Evolutionary conservation across 2,888 invertebrate genomes (phyloP).

Genomic region (Teinopalpus imperialis): DNA sequence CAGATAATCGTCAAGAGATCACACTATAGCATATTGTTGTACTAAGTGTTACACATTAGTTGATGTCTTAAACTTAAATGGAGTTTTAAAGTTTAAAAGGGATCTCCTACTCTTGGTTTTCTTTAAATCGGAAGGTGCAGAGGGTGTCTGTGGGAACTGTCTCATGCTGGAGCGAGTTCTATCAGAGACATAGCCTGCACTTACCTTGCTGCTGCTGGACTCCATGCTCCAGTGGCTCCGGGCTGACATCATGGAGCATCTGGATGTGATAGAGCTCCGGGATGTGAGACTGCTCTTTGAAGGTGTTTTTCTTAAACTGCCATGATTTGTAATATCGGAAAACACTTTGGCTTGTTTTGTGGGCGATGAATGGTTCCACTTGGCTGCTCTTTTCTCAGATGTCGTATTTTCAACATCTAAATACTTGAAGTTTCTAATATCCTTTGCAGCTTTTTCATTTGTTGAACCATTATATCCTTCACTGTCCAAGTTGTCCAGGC

Average conservation of each 20-base stretch:
- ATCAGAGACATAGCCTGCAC: slow-evolving; percentile 49
- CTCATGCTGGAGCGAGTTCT: slow-evolving; percentile 48
- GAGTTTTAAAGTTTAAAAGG: slow-evolving; percentile 71
- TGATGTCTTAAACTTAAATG: slow-evolving; percentile 69
- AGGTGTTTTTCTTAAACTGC: slow-evolving; percentile 60
- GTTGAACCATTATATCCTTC: slow-evolving; percentile 49
- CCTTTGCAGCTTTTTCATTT: slow-evolving; percentile 41
- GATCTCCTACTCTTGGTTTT: slow-evolving; percentile 65
- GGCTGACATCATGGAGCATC: slow-evolving; percentile 51
- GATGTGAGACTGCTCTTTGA: slow-evolving; percentile 67
- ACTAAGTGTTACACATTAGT: slow-evolving; percentile 51
- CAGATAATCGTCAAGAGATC: no score
- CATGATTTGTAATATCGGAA: slow-evolving; percentile 57
- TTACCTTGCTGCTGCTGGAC: slow-evolving; percentile 44
- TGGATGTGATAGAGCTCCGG: slow-evolving; percentile 54
- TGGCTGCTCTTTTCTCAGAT: slow-evolving; percentile 60
- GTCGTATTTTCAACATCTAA: slow-evolving; percentile 60
- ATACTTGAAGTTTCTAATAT: slow-evolving; percentile 72
- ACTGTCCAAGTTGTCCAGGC: slow-evolving; percentile 57
- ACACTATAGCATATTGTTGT: no score
- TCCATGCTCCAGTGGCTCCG: slow-evolving; percentile 59
- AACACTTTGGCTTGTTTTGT: slow-evolving; percentile 67
- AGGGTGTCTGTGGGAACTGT: slow-evolving; percentile 52
- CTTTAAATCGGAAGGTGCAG: slow-evolving; percentile 53
- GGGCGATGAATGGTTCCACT: slow-evolving; percentile 66